phyloP scores from a whole-genome alignment of 2,888 invertebrate genomes.

The Ennomos quercinarius region DNA sequence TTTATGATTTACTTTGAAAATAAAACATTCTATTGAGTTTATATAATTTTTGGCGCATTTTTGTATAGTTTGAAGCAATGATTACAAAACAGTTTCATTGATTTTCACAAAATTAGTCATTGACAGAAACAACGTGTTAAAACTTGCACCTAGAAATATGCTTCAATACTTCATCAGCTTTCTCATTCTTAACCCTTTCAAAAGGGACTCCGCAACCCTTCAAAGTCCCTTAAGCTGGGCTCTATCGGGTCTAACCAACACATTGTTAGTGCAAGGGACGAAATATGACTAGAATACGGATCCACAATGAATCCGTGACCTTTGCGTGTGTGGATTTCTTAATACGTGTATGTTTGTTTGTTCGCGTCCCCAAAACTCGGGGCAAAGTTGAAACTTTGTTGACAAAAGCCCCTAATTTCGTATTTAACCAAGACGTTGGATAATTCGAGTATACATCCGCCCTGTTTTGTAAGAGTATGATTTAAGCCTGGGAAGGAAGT shows the following conservation, averaged over 20 bases:
- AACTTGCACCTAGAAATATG: too few relatives aligned
- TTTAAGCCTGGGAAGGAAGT: conserved; percentile 19
- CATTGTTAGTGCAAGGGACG: conserved; percentile 49
- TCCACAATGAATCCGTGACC: conserved; percentile 40
- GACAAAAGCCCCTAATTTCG: conserved; percentile 40
- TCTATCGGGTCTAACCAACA: conserved; percentile 54
- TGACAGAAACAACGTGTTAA: too few relatives aligned
- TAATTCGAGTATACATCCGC: conserved; percentile 30
- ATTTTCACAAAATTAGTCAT: too few relatives aligned
- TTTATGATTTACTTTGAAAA: too few relatives aligned
- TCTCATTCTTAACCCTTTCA: conserved; percentile 37
- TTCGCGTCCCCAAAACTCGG: conserved; percentile 27
- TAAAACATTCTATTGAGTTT: too few relatives aligned
- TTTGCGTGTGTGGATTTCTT: conserved; percentile 46
- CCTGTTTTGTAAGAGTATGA: conserved; percentile 24
- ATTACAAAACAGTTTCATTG: too few relatives aligned
- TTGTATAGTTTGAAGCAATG: too few relatives aligned
- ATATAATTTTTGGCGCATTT: too few relatives aligned
- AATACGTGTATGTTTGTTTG: conserved; percentile 43
- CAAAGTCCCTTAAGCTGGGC: conserved; percentile 47
- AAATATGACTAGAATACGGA: conserved; percentile 55
- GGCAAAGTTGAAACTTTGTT: conserved; percentile 39
- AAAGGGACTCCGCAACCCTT: conserved; percentile 41
- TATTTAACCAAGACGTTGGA: conserved; percentile 38
- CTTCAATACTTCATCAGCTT: conserved; percentile 41